phyloP scores from a whole-genome alignment of 64 coral and sea anemone genomes.

The Anthopleura sola region DNA sequence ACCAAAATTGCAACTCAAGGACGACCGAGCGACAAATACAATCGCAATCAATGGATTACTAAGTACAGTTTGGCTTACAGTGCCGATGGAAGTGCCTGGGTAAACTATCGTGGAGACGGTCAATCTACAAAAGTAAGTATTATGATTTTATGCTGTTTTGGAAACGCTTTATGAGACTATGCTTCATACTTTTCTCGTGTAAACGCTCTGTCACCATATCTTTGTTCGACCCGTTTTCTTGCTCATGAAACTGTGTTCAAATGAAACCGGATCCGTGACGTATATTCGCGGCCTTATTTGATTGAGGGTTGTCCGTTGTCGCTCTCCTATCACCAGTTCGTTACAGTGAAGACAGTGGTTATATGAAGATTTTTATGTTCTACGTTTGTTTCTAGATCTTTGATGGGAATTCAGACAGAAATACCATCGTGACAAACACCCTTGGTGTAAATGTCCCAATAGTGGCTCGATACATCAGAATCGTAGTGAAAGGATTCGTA shows the following conservation, averaged over 20 bases:
- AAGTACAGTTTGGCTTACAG: background rate
- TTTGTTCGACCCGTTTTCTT: too few relatives aligned
- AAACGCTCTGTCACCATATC: too few relatives aligned
- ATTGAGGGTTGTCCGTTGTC: too few relatives aligned
- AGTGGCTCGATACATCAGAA: constrained; percentile 1
- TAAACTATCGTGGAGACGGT: background rate
- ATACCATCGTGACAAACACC: background rate
- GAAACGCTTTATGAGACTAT: too few relatives aligned
- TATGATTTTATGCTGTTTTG: too few relatives aligned
- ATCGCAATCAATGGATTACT: background rate
- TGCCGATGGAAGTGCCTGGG: background rate
- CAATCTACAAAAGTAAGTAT: background rate
- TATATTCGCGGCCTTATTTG: too few relatives aligned
- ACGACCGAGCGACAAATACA: background rate
- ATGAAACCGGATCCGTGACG: too few relatives aligned
- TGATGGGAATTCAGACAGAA: background rate
- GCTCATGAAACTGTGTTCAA: too few relatives aligned
- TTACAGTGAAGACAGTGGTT: too few relatives aligned
- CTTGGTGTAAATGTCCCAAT: constrained; percentile 4
- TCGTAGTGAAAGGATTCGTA: background rate
- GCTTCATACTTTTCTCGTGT: too few relatives aligned
- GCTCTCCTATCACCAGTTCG: too few relatives aligned
- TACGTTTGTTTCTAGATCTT: background rate
- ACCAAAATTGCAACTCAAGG: background rate
- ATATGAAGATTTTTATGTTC: background rate